phyloP scores from a whole-genome alignment of 2,888 invertebrate genomes.

The Pandemis heparana region DNA sequence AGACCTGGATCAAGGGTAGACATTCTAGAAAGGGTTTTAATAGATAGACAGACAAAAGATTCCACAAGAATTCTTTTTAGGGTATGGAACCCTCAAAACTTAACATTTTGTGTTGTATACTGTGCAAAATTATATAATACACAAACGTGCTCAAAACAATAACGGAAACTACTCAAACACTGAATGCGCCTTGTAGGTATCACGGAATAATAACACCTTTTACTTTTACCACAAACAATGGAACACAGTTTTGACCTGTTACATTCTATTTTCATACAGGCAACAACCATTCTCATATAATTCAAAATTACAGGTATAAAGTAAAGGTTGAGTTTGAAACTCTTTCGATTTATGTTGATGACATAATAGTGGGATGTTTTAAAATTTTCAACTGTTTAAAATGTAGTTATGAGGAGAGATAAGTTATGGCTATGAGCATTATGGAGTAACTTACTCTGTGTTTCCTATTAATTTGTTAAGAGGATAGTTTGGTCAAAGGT shows the following conservation, averaged over 20 bases:
- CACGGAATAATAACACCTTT: slow-evolving; percentile 11
- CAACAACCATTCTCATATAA: slow-evolving; percentile 1
- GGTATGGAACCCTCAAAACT: too few species aligned
- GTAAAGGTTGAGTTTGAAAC: slow-evolving; percentile 5
- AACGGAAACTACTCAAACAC: not conserved
- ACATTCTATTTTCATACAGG: slow-evolving; percentile 22
- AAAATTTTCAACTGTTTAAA: slow-evolving; percentile 15
- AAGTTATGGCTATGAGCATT: slow-evolving; percentile 5
- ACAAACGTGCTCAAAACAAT: not conserved
- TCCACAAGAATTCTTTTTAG: too few species aligned
- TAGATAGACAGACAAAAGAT: too few species aligned
- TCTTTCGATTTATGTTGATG: slow-evolving; percentile 20
- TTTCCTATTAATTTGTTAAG: not conserved
- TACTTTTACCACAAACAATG: slow-evolving; percentile 23
- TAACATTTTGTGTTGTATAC: too few species aligned
- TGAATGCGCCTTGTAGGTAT: not conserved
- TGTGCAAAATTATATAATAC: not conserved
- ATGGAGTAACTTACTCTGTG: not conserved
- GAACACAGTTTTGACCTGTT: slow-evolving; percentile 8
- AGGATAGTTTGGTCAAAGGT: not conserved
- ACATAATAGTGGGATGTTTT: slow-evolving; percentile 25
- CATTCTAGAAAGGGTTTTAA: too few species aligned
- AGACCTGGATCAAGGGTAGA: too few species aligned
- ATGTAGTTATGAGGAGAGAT: slow-evolving; percentile 17
- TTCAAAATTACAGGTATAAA: not conserved